Base-by-base conservation (phyloP, 1,140 invertebrate genomes). In the Aradophagus sp. region DNA sequence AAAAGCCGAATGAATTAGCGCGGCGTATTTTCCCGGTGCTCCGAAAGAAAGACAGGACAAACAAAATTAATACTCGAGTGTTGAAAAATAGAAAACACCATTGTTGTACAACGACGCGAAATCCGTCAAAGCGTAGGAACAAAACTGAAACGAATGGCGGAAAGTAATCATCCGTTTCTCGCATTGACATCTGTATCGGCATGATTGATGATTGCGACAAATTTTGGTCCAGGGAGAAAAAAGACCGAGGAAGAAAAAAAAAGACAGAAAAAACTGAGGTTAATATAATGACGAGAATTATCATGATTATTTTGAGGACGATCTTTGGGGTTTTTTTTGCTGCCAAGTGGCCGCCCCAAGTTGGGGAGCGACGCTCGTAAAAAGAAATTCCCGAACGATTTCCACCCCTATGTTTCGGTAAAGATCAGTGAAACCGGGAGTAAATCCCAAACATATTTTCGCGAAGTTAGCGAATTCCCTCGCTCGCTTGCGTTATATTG, bases 391-490 rank as follows among this genome's bases (percentile, higher is more conserved):
- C 63, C 72, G 69, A 72, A 48, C 75, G 74, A 72, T 78, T 75
- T 73, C 58, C 32, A 59, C 65, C 68, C 65, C 62, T 66, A 13
- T 59, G 42, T 58, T 58, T 69, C 53, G 52, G 65, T 65, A 73
- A 72, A 74, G 73, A 76, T 76, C 74, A 68, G 55, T 56, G 62
- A 66, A 44, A 66, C 38, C 39, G 41, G 59, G 45, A 73, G 66
- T 75, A 76, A 80, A 81, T 83, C 79, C 79, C 76, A 78, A 82
- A 80, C 78, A 85, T 82, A 84, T 85, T 85, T 83, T 80, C 76
- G 80, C 80, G 69, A 78, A 78, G 79, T 85, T 84, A 80, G 82
- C 81, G 73, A 81, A 83, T 84, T 82, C 76, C 67, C 77, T 53
- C 69, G 68, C 44, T 74, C 44, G 36, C 52, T 70, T 63, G 41